Conservation (phyloP, 2,797 vertebrate species). For the Pseudochirops corinnae region DNA sequence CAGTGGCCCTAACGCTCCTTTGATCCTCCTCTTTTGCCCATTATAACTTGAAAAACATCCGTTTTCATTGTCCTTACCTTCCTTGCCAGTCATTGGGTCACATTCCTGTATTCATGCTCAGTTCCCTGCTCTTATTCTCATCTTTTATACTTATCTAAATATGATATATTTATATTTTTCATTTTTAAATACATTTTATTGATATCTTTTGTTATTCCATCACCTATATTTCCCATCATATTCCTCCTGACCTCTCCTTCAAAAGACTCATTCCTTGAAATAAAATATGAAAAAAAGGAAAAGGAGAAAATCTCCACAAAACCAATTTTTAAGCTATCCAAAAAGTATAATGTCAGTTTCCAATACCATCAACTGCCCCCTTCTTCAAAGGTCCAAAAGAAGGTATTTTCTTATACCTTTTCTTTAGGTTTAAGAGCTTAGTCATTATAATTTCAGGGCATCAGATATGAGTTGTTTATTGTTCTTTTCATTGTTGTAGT, state of each 20-base stretch:
- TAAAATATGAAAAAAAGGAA: background rate
- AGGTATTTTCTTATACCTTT: background rate
- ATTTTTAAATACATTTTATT: background rate
- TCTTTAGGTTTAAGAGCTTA: background rate
- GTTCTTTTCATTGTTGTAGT: background rate
- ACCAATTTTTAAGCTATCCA: background rate
- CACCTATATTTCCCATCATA: background rate
- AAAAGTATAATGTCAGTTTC: background rate
- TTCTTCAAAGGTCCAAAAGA: background rate
- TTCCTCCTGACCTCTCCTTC: background rate
- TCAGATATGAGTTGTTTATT: background rate
- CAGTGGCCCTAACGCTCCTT: background rate
- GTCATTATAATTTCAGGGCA: background rate
- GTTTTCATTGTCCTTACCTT: background rate
- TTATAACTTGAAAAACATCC: background rate
- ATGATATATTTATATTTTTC: background rate
- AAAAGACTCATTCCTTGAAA: background rate
- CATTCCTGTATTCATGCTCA: background rate
- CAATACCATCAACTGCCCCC: background rate
- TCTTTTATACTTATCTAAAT: background rate
- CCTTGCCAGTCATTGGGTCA: background rate
- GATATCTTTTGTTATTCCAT: background rate
- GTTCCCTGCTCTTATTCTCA: background rate
- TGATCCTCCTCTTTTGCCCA: background rate
- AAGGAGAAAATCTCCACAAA: background rate